A percentile compares a stretch with the other conserved stretches of the same genome.
phyloP scores from a whole-genome alignment of 2,888 invertebrate genomes.

The Sericinus montela region DNA sequence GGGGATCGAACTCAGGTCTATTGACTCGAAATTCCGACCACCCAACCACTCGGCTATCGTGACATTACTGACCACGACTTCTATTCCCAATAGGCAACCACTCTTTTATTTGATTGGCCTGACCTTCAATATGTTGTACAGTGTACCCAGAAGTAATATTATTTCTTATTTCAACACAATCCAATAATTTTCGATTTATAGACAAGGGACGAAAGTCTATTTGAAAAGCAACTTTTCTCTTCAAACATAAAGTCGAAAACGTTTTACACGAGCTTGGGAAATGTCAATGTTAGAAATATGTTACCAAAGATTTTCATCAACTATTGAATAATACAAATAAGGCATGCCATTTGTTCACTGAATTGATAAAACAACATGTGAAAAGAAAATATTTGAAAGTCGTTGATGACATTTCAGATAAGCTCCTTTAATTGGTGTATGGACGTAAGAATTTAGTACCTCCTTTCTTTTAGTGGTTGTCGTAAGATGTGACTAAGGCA shows the following conservation, averaged over 20 bases:
- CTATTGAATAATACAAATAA: slow-evolving; percentile 3
- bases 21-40: too few relatives aligned
- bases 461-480: too few relatives aligned
- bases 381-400: neutral
- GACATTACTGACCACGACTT: too few relatives aligned
- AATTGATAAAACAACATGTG: neutral
- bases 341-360: slow-evolving; percentile 2
- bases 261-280: neutral
- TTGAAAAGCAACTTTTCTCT: slow-evolving; percentile 2
- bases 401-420: too few relatives aligned
- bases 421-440: too few relatives aligned
- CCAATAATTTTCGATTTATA: slow-evolving; percentile 1
- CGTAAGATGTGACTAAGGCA: too few relatives aligned
- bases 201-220: slow-evolving; percentile 10
- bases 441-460: too few relatives aligned
- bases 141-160: slow-evolving; percentile 8
- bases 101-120: too few relatives aligned
- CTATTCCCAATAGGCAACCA: too few relatives aligned
- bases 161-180: neutral
- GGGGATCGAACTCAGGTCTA: too few relatives aligned
- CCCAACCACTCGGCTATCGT: too few relatives aligned
- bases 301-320: slow-evolving; percentile 9
- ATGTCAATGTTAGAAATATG: neutral
- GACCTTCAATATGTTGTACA: too few relatives aligned
- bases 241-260: neutral